phyloP scores from a whole-genome alignment of 2,797 vertebrate species.

The Spinibarbus caldwelli region DNA sequence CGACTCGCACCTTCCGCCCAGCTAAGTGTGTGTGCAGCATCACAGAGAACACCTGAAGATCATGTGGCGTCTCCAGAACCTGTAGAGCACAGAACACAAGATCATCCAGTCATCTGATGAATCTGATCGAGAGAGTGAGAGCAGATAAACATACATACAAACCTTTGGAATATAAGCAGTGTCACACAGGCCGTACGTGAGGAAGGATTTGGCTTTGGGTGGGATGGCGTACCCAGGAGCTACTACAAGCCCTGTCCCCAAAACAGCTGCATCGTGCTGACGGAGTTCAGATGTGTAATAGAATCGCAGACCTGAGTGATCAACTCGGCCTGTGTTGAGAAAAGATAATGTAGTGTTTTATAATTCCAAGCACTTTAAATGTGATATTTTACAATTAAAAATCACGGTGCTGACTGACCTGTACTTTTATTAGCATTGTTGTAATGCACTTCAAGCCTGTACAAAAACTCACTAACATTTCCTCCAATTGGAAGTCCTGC shows the following conservation, averaged over 20 bases:
- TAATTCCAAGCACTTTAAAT: background rate
- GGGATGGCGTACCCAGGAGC: conserved; percentile 62
- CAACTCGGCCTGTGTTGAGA: conserved; percentile 64
- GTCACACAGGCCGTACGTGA: conserved; percentile 71
- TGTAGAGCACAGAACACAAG: conserved; percentile 34
- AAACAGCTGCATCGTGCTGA: conserved; percentile 65
- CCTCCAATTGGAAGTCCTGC: conserved; percentile 72
- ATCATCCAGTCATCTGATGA: background rate
- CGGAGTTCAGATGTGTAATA: conserved; percentile 70
- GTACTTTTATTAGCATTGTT: conserved; percentile 64
- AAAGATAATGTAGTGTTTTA: conserved; percentile 56
- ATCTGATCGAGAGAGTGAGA: background rate
- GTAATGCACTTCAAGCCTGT: conserved; percentile 77
- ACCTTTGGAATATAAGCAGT: conserved; percentile 70
- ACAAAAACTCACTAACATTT: conserved; percentile 46
- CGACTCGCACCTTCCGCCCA: conserved; percentile 73
- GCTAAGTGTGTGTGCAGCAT: conserved; percentile 75
- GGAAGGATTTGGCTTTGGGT: conserved; percentile 68
- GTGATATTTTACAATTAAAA: background rate
- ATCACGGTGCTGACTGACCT: conserved; percentile 60
- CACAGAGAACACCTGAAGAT: conserved; percentile 71
- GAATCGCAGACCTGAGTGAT: conserved; percentile 75
- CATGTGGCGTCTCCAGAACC: conserved; percentile 58
- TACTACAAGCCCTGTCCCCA: conserved; percentile 65
- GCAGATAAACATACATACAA: background rate